Conservation (phyloP, 2,797 vertebrate genomes). For the Allenopithecus nigroviridis region DNA sequence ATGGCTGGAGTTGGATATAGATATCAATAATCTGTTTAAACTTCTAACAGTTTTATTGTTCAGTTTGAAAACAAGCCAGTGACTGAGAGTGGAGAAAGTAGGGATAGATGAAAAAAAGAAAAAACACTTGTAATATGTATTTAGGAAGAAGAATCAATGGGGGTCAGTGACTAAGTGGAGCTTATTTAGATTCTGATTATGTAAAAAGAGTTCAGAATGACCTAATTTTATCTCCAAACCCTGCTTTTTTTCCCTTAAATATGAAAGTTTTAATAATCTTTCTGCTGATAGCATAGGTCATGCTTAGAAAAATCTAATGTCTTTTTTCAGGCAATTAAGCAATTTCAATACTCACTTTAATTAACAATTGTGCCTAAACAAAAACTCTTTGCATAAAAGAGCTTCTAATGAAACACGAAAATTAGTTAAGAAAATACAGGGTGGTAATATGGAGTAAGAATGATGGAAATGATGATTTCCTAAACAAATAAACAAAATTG, state of each 20-base stretch:
- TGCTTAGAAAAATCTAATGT: conserved; percentile 34
- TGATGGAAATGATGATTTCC: neutral
- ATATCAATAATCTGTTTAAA: neutral
- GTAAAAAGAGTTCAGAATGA: neutral
- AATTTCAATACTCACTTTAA: conserved; percentile 35
- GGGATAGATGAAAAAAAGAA: fast-evolving
- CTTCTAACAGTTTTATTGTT: neutral
- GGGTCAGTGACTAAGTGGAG: neutral
- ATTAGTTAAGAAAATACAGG: conserved; percentile 50
- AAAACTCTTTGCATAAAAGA: conserved; percentile 45
- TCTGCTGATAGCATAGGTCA: neutral
- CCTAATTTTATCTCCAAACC: neutral
- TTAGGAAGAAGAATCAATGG: neutral
- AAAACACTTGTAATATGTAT: neutral
- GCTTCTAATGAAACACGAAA: conserved; percentile 43
- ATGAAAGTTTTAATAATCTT: conserved; percentile 30
- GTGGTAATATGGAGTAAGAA: conserved; percentile 30
- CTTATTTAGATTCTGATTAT: neutral
- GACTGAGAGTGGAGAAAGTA: fast-evolving
- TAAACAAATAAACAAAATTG: conserved; percentile 73
- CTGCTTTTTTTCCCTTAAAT: neutral
- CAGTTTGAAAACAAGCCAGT: neutral
- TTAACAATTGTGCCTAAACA: conserved; percentile 58
- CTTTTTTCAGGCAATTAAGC: conserved; percentile 40
- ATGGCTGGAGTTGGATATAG: fast-evolving